Base-by-base conservation (phyloP, 2,797 vertebrate genomes). In the Sebastes variabilis region DNA sequence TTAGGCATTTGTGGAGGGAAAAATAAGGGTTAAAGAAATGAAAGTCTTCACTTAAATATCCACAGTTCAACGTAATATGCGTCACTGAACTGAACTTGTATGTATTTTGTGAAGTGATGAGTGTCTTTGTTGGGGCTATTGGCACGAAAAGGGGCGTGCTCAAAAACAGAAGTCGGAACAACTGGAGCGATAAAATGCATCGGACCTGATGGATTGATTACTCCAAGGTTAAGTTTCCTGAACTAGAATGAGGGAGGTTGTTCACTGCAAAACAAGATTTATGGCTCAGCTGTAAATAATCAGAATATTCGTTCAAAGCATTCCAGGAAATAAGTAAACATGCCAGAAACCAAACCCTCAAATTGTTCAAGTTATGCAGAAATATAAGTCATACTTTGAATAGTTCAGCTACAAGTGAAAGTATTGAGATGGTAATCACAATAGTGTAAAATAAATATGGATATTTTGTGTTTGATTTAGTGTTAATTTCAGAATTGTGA, bases 151-250 rank as follows among this genome's bases (percentile, higher is more conserved):
- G 36, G 30, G 61, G 27, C 4, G 25, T 73, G n/a, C n/a, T 60
- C 20, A 67, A 67, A 88, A 89, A 68, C 75, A 83, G 72, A 84
- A 82, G 83, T 79, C 2, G 3, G 24, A 82, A 89, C 65, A 89
- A 83, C 73, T 80, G 67, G 58, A 87, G 32, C 6, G 4, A 81
- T 84, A 80, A 87, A 87, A 73, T 25, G 14, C n/a, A 59, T 72
- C 52, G 20, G 52, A 61, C 25, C 42, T 81, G 77, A 85, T 0
- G 22, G 82, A 81, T 70, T 88, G 38, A 90, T 83, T 11, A 42
- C 81, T 65, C 2, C 5, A 36, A 86, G 83, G 83, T 89, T 75
- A 85, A n/a, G 34, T 85, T 72, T 69, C 34, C 56, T 80, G 49
- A 58, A 62, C 30, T 46, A 74, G n/a, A 77, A 34, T 22, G 22